Evolutionary conservation across 2,113 vertebrate genomes (phyloP).

Genomic region (Pomatostomus ruficeps): DNA sequence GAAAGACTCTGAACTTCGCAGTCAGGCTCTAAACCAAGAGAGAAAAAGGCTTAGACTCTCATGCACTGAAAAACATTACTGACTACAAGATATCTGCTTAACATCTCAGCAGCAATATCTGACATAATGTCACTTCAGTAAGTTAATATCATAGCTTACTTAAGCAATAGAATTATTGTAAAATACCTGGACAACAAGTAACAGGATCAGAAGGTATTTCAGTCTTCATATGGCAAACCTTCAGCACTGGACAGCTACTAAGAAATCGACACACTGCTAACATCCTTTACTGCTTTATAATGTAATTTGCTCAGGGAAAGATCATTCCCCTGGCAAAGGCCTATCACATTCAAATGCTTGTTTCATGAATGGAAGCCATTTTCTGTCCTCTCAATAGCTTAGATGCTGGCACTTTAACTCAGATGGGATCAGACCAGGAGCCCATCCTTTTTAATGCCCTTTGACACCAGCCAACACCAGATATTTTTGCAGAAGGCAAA

Average conservation of each 20-base stretch:
- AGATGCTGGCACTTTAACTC: neutral
- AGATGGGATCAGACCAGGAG: neutral
- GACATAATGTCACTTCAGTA: neutral
- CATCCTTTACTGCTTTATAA: neutral
- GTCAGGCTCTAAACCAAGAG: neutral
- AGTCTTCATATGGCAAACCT: neutral
- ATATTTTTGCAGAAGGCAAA: neutral
- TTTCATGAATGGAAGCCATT: neutral
- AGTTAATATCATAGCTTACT: neutral
- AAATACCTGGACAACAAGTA: neutral
- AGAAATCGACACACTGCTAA: neutral
- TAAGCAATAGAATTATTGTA: neutral
- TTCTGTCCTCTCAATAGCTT: neutral
- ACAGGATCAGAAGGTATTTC: neutral
- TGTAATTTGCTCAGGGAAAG: neutral
- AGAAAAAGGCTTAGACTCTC: neutral
- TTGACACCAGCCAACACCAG: neutral
- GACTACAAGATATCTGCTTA: neutral
- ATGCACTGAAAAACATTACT: neutral
- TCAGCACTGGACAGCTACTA: neutral
- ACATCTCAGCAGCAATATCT: neutral
- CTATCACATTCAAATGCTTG: neutral
- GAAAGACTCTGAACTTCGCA: neutral
- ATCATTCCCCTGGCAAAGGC: neutral
- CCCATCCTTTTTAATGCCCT: neutral